phyloP scores from a whole-genome alignment of 2,888 invertebrate species.

The Cephus nigrinus region DNA sequence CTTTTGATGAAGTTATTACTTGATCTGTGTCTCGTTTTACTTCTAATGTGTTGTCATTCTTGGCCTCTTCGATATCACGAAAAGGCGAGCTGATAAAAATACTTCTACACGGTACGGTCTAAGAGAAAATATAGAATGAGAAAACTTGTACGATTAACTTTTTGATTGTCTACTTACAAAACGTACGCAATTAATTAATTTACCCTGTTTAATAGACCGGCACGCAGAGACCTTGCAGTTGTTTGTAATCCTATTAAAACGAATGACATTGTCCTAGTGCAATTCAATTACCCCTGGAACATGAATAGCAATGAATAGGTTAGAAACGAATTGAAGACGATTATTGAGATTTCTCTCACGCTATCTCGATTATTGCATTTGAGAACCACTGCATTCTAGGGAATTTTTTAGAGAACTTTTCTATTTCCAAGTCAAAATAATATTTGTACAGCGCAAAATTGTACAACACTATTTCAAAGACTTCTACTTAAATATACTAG shows the following conservation, averaged over 20 bases:
- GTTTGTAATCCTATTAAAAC: slow-evolving; percentile 36
- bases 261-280: slow-evolving; percentile 37
- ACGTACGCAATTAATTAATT: slow-evolving; percentile 13
- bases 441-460: background rate
- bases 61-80: slow-evolving; percentile 8
- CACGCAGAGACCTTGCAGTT: slow-evolving; percentile 29
- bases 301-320: background rate
- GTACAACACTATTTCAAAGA: background rate
- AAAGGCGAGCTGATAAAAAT: slow-evolving; percentile 25
- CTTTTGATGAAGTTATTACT: slow-evolving; percentile 69
- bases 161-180: background rate
- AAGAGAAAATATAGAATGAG: slow-evolving; percentile 9
- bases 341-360: background rate
- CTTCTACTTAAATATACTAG: background rate
- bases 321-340: background rate
- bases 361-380: background rate
- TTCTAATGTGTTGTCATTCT: slow-evolving; percentile 6
- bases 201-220: slow-evolving; percentile 39
- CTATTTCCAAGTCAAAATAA: background rate
- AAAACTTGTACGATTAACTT: background rate
- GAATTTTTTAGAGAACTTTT: background rate
- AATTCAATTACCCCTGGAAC: background rate
- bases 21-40: slow-evolving; percentile 38
- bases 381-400: background rate
- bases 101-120: slow-evolving; percentile 37